phyloP scores from a whole-genome alignment of 2,797 vertebrate species.

The Poeciliopsis presidionis region DNA sequence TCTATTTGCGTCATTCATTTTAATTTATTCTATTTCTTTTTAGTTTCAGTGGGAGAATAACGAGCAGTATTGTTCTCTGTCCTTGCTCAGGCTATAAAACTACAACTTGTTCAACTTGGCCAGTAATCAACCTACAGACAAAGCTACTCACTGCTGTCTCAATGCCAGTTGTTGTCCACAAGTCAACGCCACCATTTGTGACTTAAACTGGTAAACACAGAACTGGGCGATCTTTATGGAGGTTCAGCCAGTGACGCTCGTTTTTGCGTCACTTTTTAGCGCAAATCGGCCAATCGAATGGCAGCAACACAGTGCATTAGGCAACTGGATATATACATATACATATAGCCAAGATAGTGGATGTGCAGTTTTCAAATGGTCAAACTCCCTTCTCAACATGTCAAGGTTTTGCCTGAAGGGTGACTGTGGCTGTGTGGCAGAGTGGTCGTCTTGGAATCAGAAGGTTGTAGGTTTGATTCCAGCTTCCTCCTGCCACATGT shows the following conservation, averaged over 20 bases:
- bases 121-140: neutral
- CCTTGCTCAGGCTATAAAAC: neutral
- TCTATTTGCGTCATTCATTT: neutral
- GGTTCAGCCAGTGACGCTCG: too few relatives aligned
- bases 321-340: too few relatives aligned
- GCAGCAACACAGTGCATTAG: neutral
- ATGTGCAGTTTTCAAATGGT: too few relatives aligned
- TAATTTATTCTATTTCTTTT: neutral
- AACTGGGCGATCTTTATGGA: neutral
- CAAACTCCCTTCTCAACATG: too few relatives aligned
- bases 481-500: too few relatives aligned
- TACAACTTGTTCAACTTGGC: neutral
- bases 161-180: neutral
- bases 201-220: neutral
- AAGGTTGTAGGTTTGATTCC: too few relatives aligned
- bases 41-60: neutral
- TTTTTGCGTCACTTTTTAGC: neutral
- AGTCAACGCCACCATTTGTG: neutral
- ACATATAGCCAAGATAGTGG: neutral
- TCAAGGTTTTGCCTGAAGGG: too few relatives aligned
- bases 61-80: neutral
- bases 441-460: too few relatives aligned
- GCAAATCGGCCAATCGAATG: neutral
- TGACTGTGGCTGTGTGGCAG: too few relatives aligned
- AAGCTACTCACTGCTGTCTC: neutral